Evolutionary conservation across 1,140 invertebrate genomes (phyloP).

Genomic region (Choristoneura fumiferana): DNA sequence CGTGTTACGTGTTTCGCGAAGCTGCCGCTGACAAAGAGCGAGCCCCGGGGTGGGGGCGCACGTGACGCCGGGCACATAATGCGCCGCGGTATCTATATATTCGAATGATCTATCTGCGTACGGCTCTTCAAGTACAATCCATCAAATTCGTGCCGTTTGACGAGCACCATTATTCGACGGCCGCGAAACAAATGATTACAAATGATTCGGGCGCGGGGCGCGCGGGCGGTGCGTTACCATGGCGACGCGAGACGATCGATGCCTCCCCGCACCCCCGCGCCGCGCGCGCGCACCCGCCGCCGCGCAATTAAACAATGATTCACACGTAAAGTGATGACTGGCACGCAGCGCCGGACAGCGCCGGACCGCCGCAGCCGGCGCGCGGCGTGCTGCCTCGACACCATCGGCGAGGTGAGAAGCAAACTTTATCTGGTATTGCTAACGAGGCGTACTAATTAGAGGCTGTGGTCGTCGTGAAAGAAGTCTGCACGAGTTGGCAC

Average conservation of each 20-base stretch:
- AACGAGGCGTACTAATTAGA: constrained; percentile 31
- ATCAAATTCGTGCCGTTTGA: constrained; percentile 66
- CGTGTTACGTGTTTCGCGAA: not conserved
- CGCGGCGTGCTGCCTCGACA: too few species aligned
- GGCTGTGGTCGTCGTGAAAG: constrained; percentile 21
- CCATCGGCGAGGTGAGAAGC: constrained; percentile 4
- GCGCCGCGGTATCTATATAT: too few species aligned
- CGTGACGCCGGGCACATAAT: too few species aligned
- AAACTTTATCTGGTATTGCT: constrained; percentile 27
- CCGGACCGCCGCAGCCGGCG: not conserved
- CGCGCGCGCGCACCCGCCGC: constrained; percentile 33
- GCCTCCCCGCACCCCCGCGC: constrained; percentile 37
- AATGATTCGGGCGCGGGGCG: constrained; percentile 63
- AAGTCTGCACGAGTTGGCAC: constrained; percentile 18
- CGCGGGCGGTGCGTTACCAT: constrained; percentile 52
- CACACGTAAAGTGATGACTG: constrained; percentile 62
- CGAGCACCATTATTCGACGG: constrained; percentile 65
- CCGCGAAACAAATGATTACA: constrained; percentile 76
- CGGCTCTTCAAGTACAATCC: constrained; percentile 33
- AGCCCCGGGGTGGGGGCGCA: too few species aligned
- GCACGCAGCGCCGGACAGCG: constrained; percentile 39
- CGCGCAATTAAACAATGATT: constrained; percentile 76
- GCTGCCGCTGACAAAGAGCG: constrained; percentile 3
- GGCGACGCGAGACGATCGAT: constrained; percentile 72
- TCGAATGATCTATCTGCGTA: not conserved